phyloP scores from a whole-genome alignment of 2,113 vertebrate species.

The Gnathonemus echidnorhynchus region DNA sequence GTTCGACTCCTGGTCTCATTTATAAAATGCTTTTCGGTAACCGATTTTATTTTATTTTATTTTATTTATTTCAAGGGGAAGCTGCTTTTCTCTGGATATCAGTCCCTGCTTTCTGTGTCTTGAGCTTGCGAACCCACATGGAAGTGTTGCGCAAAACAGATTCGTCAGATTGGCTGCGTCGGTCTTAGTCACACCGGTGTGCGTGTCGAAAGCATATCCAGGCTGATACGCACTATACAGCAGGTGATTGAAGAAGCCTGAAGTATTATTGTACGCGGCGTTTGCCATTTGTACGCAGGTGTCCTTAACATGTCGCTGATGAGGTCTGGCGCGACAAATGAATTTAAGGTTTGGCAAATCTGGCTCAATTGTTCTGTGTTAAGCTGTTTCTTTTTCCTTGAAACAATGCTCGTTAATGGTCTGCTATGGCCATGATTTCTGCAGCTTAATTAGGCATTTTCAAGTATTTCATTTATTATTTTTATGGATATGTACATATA shows the following conservation, averaged over 20 bases:
- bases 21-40: not conserved
- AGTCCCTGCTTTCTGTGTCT: not conserved
- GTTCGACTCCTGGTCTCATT: not conserved
- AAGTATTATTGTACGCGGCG: not conserved
- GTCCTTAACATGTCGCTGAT: not conserved
- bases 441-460: not conserved
- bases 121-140: not conserved
- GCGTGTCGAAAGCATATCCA: not conserved
- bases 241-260: not conserved
- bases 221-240: not conserved
- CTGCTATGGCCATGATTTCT: not conserved
- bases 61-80: not conserved
- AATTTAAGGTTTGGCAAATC: slow-evolving; percentile 1
- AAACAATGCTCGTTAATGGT: not conserved
- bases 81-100: not conserved
- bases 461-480: not conserved
- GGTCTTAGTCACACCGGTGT: not conserved
- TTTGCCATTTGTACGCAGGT: not conserved
- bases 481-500: not conserved
- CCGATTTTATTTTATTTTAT: not conserved
- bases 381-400: not conserved
- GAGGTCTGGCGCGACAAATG: not conserved
- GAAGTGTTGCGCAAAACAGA: not conserved
- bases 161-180: not conserved
- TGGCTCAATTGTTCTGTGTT: not conserved